These are phyloP conservation scores for Lynx canadensis DNA, from an alignment of 2,113 vertebrate genomes.

Conservation along the genomic window DNA sequence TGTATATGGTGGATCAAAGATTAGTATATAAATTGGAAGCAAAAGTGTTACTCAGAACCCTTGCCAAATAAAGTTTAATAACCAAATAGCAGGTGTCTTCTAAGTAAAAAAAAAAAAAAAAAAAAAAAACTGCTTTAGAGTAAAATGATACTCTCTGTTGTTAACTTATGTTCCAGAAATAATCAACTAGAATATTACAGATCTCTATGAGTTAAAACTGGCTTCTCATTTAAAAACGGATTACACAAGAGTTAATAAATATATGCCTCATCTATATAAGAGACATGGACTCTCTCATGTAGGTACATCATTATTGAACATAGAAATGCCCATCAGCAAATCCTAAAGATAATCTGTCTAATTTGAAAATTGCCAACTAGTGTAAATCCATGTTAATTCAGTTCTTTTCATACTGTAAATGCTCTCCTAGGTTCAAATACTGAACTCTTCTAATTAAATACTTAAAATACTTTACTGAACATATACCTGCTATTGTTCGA, in stretches of 20 bases:
- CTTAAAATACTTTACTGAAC: constrained; percentile 65
- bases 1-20: neutral
- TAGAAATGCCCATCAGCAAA: neutral
- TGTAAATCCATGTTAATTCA: constrained; percentile 21
- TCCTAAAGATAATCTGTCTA: neutral
- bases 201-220: neutral
- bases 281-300: neutral
- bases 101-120: neutral
- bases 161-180: constrained; percentile 43
- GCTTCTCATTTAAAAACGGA: constrained; percentile 36
- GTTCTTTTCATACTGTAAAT: neutral
- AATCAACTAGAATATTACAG: constrained; percentile 13
- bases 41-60: constrained; percentile 7
- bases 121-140: neutral
- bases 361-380: constrained; percentile 36
- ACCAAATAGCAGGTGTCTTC: neutral
- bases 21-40: neutral
- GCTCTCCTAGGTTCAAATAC: constrained; percentile 63
- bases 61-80: constrained; percentile 37
- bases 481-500: constrained; percentile 76
- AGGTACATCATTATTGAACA: neutral
- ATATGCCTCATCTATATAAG: neutral
- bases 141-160: constrained; percentile 43
- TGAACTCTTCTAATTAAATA: constrained; percentile 59
- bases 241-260: constrained; percentile 43